Evolutionary conservation across 2,888 invertebrate genomes (phyloP), one percentile per base, ranked within the genome.

Genomic region (Macrophya alboannulata): DNA sequence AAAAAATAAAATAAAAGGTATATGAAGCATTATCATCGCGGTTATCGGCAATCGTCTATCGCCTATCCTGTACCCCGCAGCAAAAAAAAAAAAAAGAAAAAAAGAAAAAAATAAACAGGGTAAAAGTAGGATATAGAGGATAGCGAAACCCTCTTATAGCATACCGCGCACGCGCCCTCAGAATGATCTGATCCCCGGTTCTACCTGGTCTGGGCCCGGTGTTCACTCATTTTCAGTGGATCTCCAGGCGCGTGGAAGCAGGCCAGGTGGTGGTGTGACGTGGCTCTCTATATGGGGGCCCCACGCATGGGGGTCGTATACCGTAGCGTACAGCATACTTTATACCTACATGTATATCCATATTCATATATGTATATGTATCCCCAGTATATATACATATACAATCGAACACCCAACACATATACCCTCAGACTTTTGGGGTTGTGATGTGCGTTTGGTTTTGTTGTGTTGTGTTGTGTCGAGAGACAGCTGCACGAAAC

Each of bases 221-320:
- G 76, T 84, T 74, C 59, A 68, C 43, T 62, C 79, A 65, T 79
- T 43, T 45, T 76, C 40, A 55, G 85, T 68, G 65, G 65, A 85
- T 68, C 79, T 37, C 65, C 59, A 84, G 89, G 89, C 89, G 89
- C 89, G 90, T 89, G 89, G 89, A 89, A 88, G 90, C 89, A 90
- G 87, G 90, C 92, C 93, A 93, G 93, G 93, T 93, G 93, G 93
- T 93, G 93, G 91, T 92, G 92, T 93, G 93, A 93, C 93, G 93
- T 92, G 91, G 92, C 91, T 88, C 87, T 89, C 89, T 90, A 92
- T 90, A 92, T 90, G 91, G 92, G 91, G 31, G 31, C 31, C 31
- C 65, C 91, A 91, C 90, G 91, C 90, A 92, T 92, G 92, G 93
- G 93, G 93, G 93, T 92, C 91, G 90, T 31, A 31, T 31, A 31